These are phyloP conservation scores for Porites evermanni DNA, from an alignment of 92 coral and sea anemone species.

Conservation along the genomic window DNA sequence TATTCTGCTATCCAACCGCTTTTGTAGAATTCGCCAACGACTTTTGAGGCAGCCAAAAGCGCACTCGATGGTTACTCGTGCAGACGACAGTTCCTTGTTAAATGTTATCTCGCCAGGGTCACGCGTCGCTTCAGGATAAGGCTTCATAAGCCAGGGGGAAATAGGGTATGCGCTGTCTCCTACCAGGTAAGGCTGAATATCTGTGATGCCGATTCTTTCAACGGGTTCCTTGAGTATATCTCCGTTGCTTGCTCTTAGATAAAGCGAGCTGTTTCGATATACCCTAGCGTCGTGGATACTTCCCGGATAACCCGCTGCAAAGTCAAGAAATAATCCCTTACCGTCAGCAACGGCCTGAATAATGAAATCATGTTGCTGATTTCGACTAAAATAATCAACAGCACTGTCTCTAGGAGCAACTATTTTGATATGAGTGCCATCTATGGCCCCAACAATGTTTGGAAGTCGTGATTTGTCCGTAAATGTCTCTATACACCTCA, in stretches of 20 bases:
- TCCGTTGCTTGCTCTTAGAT: slow-evolving; percentile 14
- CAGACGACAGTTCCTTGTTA: slow-evolving; percentile 24
- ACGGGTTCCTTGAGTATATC: neutral
- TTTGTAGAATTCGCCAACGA: neutral
- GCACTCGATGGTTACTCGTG: slow-evolving; percentile 23
- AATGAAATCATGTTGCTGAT: too few relatives aligned
- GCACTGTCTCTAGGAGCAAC: slow-evolving; percentile 18
- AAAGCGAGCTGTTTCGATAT: slow-evolving; percentile 2
- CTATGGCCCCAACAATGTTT: too few relatives aligned
- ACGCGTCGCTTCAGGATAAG: too few relatives aligned
- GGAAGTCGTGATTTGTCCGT: too few relatives aligned
- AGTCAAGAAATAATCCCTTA: neutral
- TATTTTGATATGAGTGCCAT: neutral
- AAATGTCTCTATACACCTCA: too few relatives aligned
- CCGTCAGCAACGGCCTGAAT: too few relatives aligned
- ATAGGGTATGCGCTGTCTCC: slow-evolving; percentile 29
- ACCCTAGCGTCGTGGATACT: neutral
- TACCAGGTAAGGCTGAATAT: slow-evolving; percentile 16
- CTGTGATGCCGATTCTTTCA: too few relatives aligned
- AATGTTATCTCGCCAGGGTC: neutral
- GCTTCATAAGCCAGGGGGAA: neutral
- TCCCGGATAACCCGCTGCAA: slow-evolving; percentile 15
- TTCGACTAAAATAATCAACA: neutral
- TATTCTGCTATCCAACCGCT: neutral
- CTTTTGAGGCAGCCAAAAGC: neutral